These are phyloP conservation scores for Sorex maritimensis DNA, from an alignment of 2,797 vertebrate genomes.

Conservation along the genomic window DNA sequence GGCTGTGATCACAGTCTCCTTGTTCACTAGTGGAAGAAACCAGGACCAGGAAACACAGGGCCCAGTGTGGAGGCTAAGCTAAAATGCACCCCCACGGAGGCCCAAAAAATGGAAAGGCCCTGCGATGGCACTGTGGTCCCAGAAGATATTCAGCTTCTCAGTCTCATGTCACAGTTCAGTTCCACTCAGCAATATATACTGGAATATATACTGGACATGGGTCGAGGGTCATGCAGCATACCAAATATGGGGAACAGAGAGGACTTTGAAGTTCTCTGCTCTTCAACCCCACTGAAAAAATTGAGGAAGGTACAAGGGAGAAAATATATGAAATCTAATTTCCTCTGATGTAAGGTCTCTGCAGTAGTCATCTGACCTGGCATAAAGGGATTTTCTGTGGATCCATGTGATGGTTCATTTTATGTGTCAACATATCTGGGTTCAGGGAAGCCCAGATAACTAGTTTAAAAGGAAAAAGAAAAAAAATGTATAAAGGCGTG, in stretches of 20 bases:
- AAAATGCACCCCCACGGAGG: background rate
- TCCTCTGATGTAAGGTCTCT: background rate
- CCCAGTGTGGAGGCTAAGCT: background rate
- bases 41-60: background rate
- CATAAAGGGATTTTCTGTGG: conserved; percentile 6
- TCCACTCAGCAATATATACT: background rate
- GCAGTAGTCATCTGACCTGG: background rate
- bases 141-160: background rate
- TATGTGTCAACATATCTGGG: background rate
- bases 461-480: background rate
- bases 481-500: background rate
- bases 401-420: conserved; percentile 19
- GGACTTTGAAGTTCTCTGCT: background rate
- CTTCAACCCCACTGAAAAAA: background rate
- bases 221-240: background rate
- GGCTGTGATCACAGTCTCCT: background rate
- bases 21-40: background rate
- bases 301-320: background rate
- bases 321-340: background rate
- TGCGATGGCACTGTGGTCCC: background rate
- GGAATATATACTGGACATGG: background rate
- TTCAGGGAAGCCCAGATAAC: background rate
- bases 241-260: background rate
- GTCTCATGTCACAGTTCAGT: background rate
- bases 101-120: background rate